These are phyloP conservation scores for Brachyptera putata DNA, from an alignment of 2,888 invertebrate genomes.

Conservation along the genomic window DNA sequence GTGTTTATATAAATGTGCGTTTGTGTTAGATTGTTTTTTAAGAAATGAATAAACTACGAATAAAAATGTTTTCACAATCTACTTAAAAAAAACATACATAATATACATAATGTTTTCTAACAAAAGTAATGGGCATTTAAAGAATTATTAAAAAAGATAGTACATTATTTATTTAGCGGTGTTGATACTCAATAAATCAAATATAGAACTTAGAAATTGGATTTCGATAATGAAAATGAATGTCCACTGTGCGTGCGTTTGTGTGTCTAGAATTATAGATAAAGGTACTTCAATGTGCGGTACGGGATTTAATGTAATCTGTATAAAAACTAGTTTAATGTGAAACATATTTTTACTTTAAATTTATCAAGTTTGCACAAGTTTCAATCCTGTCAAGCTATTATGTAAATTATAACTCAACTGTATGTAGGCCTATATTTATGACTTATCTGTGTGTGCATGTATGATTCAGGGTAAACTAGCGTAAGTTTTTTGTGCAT, in stretches of 20 bases:
- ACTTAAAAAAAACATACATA: not conserved
- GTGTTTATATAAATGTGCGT: constrained; percentile 16
- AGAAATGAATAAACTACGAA: not conserved
- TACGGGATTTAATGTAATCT: constrained; percentile 2
- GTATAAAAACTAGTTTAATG: not conserved
- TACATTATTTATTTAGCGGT: not conserved
- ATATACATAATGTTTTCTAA: constrained; percentile 12
- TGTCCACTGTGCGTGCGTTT: not conserved
- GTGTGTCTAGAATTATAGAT: not conserved
- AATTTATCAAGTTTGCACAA: not conserved
- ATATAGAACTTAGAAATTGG: not conserved
- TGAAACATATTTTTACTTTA: not conserved
- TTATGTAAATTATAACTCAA: not conserved
- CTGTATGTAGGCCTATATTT: not conserved
- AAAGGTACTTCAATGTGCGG: constrained; percentile 6
- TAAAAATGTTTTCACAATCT: constrained; percentile 15
- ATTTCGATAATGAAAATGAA: not conserved
- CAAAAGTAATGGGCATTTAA: constrained; percentile 8
- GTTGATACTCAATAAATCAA: constrained; percentile 2
- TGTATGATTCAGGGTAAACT: constrained; percentile 16
- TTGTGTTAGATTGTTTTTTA: constrained; percentile 15
- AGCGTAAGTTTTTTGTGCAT: constrained; percentile 6
- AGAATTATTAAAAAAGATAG: not conserved
- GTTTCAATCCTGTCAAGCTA: not conserved
- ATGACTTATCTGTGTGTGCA: constrained; percentile 8